phyloP scores from a whole-genome alignment of 1,140 invertebrate species.

The Homarus americanus region DNA sequence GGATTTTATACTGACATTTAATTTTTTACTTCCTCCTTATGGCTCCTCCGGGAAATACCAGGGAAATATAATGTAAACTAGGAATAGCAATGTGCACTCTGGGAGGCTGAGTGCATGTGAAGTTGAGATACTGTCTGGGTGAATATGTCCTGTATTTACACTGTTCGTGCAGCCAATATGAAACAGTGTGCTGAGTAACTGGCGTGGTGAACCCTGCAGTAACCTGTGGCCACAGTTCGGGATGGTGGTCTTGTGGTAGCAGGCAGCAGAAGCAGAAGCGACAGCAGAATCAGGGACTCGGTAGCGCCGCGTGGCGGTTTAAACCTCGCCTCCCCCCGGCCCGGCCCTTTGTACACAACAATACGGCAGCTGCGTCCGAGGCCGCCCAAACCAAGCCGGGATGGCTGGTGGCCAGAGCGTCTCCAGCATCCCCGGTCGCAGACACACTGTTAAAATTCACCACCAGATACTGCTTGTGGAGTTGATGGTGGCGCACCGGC shows the following conservation, averaged over 20 bases:
- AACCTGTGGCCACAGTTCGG: not conserved
- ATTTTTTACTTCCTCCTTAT: constrained; percentile 51
- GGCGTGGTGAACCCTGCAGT: not conserved
- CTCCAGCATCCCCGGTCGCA: constrained; percentile 22
- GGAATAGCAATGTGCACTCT: constrained; percentile 38
- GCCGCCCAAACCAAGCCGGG: constrained; percentile 32
- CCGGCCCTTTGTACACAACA: constrained; percentile 63
- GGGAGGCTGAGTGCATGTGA: constrained; percentile 17
- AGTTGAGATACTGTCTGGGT: not conserved
- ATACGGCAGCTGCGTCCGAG: constrained; percentile 67
- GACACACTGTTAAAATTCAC: constrained; percentile 52
- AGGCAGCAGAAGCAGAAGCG: constrained; percentile 25
- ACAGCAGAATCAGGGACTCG: constrained; percentile 48
- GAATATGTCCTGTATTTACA: not conserved
- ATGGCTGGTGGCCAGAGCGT: constrained; percentile 18
- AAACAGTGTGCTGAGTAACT: constrained; percentile 9
- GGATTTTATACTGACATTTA: constrained; percentile 57
- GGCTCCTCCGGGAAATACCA: constrained; percentile 46
- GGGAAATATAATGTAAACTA: constrained; percentile 47
- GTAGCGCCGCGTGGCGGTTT: constrained; percentile 60
- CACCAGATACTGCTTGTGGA: constrained; percentile 40
- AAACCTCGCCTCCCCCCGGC: constrained; percentile 60
- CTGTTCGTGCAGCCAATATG: not conserved
- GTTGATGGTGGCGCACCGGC: constrained; percentile 3
- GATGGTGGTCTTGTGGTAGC: constrained; percentile 5